Conservation (phyloP, 23 tunicate genomes). For the Botrylloides violaceus region DNA sequence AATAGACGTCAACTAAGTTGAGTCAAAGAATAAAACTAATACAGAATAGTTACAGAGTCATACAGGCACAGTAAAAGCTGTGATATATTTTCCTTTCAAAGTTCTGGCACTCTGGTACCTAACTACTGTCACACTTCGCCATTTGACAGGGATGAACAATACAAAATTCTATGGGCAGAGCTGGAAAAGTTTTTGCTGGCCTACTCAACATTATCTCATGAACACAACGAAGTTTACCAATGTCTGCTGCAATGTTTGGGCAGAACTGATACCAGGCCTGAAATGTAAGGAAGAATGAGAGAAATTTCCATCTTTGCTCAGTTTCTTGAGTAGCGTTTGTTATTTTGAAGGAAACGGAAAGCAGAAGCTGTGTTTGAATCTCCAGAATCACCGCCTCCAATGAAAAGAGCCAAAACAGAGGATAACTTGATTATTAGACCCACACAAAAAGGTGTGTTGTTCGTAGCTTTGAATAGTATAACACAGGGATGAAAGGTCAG, state of each 20-base stretch:
- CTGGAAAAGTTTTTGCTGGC: conserved; percentile 40
- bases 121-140: no score
- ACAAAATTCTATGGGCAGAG: conserved; percentile 67
- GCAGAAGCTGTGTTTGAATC: conserved; percentile 48
- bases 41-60: no score
- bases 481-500: no score
- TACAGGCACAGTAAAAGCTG: no score
- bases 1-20: no score
- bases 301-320: neutral
- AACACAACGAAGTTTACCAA: conserved; percentile 47
- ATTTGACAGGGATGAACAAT: conserved; percentile 66
- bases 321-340: neutral
- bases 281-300: conserved; percentile 1
- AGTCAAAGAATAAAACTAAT: no score
- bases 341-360: neutral
- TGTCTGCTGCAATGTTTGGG: conserved; percentile 68
- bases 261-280: neutral
- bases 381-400: conserved; percentile 67
- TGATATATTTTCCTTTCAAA: no score
- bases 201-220: conserved; percentile 34
- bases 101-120: no score
- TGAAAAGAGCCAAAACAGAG: conserved; percentile 52
- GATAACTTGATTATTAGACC: conserved; percentile 17
- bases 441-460: conserved; percentile 42
- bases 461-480: no score